Evolutionary conservation across 2,797 vertebrate genomes (phyloP).

Genomic region (Potorous gilbertii): DNA sequence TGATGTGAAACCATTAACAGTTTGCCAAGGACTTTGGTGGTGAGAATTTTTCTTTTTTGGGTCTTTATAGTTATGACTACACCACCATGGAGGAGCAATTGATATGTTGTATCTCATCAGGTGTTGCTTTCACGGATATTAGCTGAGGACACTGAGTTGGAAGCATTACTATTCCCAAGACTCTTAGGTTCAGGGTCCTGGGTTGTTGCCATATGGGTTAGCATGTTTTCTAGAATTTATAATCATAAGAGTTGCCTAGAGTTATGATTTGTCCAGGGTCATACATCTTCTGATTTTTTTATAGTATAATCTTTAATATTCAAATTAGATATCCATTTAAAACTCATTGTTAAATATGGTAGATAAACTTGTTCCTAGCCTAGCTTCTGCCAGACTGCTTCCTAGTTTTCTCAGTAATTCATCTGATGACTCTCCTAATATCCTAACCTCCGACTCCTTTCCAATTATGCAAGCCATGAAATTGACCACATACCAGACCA

Average conservation of each 20-base stretch:
- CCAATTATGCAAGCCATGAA: not conserved
- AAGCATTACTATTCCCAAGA: not conserved
- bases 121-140: not conserved
- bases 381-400: not conserved
- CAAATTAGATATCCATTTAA: not conserved
- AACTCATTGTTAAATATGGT: not conserved
- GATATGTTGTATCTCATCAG: not conserved
- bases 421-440: not conserved
- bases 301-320: not conserved
- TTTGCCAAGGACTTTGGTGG: not conserved
- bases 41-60: not conserved
- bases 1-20: not conserved
- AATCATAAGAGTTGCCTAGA: not conserved
- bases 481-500: not conserved
- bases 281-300: not conserved
- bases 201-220: not conserved
- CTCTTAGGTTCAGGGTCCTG: not conserved
- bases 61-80: not conserved
- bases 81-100: not conserved
- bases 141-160: not conserved
- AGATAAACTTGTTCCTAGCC: not conserved
- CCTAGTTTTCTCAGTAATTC: not conserved
- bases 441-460: not conserved
- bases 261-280: not conserved
- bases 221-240: not conserved